These are phyloP conservation scores for Oreohelix idahoensis DNA, from an alignment of 1,140 invertebrate genomes.

Conservation along the genomic window DNA sequence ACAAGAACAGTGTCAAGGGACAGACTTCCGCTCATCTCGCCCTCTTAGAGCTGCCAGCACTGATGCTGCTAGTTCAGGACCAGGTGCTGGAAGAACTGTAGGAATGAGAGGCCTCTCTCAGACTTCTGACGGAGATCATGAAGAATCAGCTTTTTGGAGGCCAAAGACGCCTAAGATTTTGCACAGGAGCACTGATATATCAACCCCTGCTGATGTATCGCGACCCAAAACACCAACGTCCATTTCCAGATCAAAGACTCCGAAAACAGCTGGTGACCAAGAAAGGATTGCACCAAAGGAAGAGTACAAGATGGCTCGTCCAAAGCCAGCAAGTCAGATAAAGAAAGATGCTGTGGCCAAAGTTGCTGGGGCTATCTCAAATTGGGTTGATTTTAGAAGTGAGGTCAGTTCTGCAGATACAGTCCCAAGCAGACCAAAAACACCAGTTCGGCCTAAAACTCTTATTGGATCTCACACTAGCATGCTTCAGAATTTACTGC, in stretches of 20 bases:
- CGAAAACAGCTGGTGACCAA: not conserved
- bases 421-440: slow-evolving; percentile 34
- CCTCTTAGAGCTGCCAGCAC: slow-evolving; percentile 8
- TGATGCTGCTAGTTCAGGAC: not conserved
- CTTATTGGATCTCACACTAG: not conserved
- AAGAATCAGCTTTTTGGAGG: not conserved
- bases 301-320: slow-evolving; percentile 33
- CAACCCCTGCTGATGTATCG: slow-evolving; percentile 14
- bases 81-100: slow-evolving; percentile 30
- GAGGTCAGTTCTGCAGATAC: not conserved
- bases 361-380: slow-evolving; percentile 37
- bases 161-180: slow-evolving; percentile 41
- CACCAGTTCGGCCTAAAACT: slow-evolving; percentile 39
- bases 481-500: not conserved
- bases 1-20: not conserved
- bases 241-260: slow-evolving; percentile 13
- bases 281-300: slow-evolving; percentile 15
- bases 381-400: slow-evolving; percentile 28
- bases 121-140: slow-evolving; percentile 30
- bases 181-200: not conserved
- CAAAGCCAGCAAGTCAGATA: slow-evolving; percentile 35
- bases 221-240: slow-evolving; percentile 44
- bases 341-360: slow-evolving; percentile 34
- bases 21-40: not conserved
- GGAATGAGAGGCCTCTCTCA: slow-evolving; percentile 29